phyloP scores from a whole-genome alignment of 2,888 invertebrate genomes.

The Pristionchus fissidentatus region DNA sequence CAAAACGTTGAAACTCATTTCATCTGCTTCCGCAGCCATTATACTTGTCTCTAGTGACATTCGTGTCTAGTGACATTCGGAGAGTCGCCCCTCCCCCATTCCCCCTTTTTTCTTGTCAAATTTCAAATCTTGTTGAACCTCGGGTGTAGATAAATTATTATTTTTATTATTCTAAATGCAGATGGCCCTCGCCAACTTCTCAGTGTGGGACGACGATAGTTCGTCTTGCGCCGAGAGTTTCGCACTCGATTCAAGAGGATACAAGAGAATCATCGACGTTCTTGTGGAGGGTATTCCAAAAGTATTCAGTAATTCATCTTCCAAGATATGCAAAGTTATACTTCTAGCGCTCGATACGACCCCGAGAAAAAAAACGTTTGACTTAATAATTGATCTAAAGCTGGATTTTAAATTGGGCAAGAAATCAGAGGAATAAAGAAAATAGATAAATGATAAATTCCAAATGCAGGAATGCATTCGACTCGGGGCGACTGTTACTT shows the following conservation, averaged over 20 bases:
- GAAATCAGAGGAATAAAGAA: too few species aligned
- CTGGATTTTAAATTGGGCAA: too few species aligned
- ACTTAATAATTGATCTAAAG: too few species aligned
- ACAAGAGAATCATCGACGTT: constrained; percentile 18
- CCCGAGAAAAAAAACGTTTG: too few species aligned
- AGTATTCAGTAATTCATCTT: not conserved
- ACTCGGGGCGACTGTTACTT: not conserved
- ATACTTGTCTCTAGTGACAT: not conserved
- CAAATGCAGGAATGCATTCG: not conserved
- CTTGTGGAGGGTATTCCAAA: not conserved
- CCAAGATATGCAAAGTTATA: too few species aligned
- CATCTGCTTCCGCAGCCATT: too few species aligned
- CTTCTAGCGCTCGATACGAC: too few species aligned
- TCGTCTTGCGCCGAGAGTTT: not conserved
- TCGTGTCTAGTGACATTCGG: not conserved
- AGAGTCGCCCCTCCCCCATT: not conserved
- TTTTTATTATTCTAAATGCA: not conserved
- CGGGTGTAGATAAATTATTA: not conserved
- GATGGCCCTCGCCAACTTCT: constrained; percentile 22
- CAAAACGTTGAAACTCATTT: too few species aligned
- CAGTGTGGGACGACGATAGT: constrained; percentile 23
- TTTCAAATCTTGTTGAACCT: not conserved
- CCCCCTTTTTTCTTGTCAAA: not conserved
- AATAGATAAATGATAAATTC: too few species aligned
- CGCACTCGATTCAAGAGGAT: constrained; percentile 23